Evolutionary conservation across 2,797 vertebrate genomes (phyloP).

Genomic region (Parauchenoglanis ngamensis): DNA sequence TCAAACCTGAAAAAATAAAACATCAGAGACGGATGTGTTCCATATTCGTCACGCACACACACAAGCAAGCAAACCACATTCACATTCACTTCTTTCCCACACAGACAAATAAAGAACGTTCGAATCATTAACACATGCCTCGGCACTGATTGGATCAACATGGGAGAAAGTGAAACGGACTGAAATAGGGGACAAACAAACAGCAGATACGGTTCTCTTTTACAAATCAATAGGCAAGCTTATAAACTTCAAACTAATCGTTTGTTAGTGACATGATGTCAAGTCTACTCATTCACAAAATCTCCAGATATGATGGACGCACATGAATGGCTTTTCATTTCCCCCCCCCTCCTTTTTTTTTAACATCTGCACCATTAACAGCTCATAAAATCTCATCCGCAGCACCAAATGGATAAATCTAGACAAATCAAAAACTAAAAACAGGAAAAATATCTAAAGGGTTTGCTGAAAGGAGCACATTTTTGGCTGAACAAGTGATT

Average conservation of each 20-base stretch:
- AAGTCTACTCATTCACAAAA: not conserved
- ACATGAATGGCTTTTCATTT: not conserved
- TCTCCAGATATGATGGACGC: not conserved
- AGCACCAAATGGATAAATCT: slow-evolving; percentile 56
- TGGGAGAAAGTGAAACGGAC: slow-evolving; percentile 32
- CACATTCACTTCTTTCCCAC: slow-evolving; percentile 16
- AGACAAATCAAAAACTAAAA: slow-evolving; percentile 32
- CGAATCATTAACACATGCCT: slow-evolving; percentile 44
- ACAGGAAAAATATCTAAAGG: slow-evolving; percentile 3
- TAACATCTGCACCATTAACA: not conserved
- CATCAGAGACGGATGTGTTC: not conserved
- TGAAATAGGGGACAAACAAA: slow-evolving; percentile 4
- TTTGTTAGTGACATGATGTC: slow-evolving; percentile 15
- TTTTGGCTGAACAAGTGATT: not conserved
- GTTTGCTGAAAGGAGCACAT: slow-evolving; percentile 19
- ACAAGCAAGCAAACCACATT: slow-evolving; percentile 9
- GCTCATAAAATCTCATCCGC: slow-evolving; percentile 28
- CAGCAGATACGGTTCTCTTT: slow-evolving; percentile 3
- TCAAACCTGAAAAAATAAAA: not conserved
- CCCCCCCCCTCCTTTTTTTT: not conserved
- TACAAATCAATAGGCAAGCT: not conserved
- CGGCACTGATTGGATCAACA: slow-evolving; percentile 42
- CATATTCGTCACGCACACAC: slow-evolving; percentile 7
- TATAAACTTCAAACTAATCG: not conserved
- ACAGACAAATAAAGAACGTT: slow-evolving; percentile 37